Base-by-base conservation (phyloP, 2,888 invertebrate species). In the Nomada goodeniana region DNA sequence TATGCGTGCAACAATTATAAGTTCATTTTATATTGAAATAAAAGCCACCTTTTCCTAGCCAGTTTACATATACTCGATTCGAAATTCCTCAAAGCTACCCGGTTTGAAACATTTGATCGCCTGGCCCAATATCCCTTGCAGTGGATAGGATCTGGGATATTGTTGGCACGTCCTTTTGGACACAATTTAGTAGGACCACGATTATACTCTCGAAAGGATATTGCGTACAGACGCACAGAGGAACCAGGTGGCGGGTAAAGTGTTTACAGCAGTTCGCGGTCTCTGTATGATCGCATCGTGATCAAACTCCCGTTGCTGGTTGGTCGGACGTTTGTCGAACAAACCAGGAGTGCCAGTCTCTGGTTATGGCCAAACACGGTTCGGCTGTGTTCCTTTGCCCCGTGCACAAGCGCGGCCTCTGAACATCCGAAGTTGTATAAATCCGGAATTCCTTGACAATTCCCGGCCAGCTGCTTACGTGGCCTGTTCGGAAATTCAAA, bases 291-390 rank as follows among this genome's bases (percentile, higher is more conserved):
- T 67, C 64, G 74, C 57, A 47, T 77, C 79, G 73, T 59, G 71
- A 68, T 65, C 57, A 82, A 86, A 79, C 76, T 80, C 68, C 64
- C 69, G 73, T 55, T 82, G 44, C 70, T 60, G 63, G 57, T 61
- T 76, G 50, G 50, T 23, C 44, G 67, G 29, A 69, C 76, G 75
- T 87, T 87, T 81, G 86, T 76, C 36, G 82, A 80, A 79, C 78
- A 76, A 80, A 80, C 80, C 80, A 55, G 73, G 73, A 80, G 68
- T 67, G 61, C 68, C 59, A 18, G 88, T 78, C 75, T 60, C 64
- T 72, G 72, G 82, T 76, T 83, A 75, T 80, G 78, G 72, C 83
- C 82, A 87, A 84, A 87, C 87, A 84, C 60, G 78, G 80, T 18
- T 73, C 47, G 78, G 71, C 67, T 50, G 57, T 71, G 67, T 59